A percentile compares a stretch with the other conserved stretches of the same genome.
Evolutionary conservation across 2,113 vertebrate species (phyloP).

Genomic region (Leiothrix lutea): DNA sequence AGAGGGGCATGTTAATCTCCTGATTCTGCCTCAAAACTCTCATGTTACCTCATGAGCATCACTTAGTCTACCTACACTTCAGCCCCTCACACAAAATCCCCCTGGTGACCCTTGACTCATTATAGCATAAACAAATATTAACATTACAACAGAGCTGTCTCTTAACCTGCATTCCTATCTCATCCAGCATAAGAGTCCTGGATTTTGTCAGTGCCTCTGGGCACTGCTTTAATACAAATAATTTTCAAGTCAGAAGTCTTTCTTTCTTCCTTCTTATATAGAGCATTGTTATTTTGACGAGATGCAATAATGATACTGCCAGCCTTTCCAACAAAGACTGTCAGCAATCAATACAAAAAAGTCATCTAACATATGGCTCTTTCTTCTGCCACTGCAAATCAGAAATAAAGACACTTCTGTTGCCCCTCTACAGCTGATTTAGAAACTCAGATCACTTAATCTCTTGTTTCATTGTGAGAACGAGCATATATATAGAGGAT

Average conservation of each 20-base stretch:
- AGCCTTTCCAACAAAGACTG: neutral
- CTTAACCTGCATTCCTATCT: conserved; percentile 43
- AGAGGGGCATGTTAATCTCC: neutral
- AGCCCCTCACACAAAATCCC: neutral
- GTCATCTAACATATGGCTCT: neutral
- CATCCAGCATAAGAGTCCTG: conserved; percentile 1
- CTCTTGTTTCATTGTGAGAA: neutral
- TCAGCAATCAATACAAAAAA: neutral
- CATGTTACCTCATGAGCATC: neutral
- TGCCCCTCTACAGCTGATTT: neutral
- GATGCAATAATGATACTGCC: conserved; percentile 10
- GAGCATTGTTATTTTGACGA: neutral
- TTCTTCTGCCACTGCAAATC: conserved; percentile 35
- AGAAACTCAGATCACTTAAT: neutral
- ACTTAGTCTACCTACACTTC: neutral
- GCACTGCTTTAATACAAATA: conserved; percentile 21
- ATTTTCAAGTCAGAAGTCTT: neutral
- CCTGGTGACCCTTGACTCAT: neutral
- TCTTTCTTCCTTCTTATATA: neutral
- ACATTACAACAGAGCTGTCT: conserved; percentile 16
- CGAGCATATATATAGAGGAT: neutral
- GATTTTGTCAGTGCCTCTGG: conserved; percentile 28
- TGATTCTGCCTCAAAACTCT: neutral
- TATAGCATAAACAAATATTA: conserved; percentile 29
- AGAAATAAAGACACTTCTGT: conserved; percentile 9